Base-by-base conservation (phyloP, 2,113 vertebrate genomes). In the Terrapene triunguis region DNA sequence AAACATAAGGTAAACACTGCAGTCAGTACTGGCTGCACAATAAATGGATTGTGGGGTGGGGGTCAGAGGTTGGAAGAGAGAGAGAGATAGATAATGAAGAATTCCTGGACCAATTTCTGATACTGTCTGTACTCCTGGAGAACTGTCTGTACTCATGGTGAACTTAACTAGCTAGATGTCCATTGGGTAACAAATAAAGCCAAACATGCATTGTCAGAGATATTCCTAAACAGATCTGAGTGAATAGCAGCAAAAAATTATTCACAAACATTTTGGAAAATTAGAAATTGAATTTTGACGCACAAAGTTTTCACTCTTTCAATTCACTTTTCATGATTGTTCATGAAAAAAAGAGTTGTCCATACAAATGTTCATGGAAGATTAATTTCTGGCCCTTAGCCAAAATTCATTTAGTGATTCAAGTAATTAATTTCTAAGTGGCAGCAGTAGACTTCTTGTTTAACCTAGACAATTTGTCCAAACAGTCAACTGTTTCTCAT, bases 351-450 rank as follows among this genome's bases (percentile, higher is more conserved):
- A 81, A 76, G 8, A 65, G 47, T 84, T 62, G 72, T 81, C 95
- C 87, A 85, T 24, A 35, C 25, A 74, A 21, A 91, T 55, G 12
- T 82, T 89, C 62, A 48, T 72, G 62, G 72, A 95, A 96, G 96
- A 94, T 86, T 90, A 91, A 48, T 96, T 97, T 95, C 85, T 44
- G 80, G n/a, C 84, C 65, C 22, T 53, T 0, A 19, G 4, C 13
- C 44, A 81, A 85, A 93, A 29, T 53, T 88, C 83, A 59, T 47
- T 69, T 80, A 91, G 80, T 93, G 83, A 69, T 87, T 91, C 22
- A 81, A 90, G 42, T 25, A 42, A 89, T 24, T 32, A 85, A 65
- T 85, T 80, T 89, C 44, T 5, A 1, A 82, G 62, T n/a, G 62
- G 10, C 62, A 81, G 59, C n/a, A 65, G n/a, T 11, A 81, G 80